Evolutionary conservation across 2,888 invertebrate species (phyloP).

Genomic region (Gastracanthus pulcherrimus): DNA sequence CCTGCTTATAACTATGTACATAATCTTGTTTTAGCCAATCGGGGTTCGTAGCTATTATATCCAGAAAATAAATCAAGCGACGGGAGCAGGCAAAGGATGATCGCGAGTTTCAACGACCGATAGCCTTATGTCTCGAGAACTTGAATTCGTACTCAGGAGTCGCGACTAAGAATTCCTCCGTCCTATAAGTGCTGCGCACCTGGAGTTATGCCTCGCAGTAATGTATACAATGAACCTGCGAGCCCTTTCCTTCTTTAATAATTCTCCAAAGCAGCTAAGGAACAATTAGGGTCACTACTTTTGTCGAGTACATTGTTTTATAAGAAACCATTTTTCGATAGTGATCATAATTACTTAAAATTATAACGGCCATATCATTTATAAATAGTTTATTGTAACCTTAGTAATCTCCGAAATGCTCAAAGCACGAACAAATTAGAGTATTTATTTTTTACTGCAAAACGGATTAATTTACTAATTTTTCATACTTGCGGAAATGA

Average conservation of each 20-base stretch:
- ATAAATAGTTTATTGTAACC: too few relatives aligned
- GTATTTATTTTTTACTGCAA: too few relatives aligned
- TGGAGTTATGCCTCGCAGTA: neutral
- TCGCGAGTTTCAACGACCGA: constrained; percentile 12
- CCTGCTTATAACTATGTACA: neutral
- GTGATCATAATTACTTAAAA: too few relatives aligned
- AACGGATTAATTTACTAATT: too few relatives aligned
- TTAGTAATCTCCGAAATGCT: too few relatives aligned
- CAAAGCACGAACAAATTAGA: too few relatives aligned
- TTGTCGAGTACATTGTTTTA: too few relatives aligned
- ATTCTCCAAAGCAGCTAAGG: too few relatives aligned
- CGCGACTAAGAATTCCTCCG: neutral
- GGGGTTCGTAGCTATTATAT: neutral
- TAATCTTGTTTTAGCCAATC: neutral
- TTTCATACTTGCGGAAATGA: too few relatives aligned
- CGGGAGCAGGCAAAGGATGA: neutral
- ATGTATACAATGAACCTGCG: neutral
- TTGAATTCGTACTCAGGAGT: neutral
- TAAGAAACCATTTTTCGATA: too few relatives aligned
- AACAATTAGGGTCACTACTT: too few relatives aligned
- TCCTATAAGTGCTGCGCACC: neutral
- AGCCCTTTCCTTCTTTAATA: constrained; percentile 8
- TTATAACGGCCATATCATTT: too few relatives aligned
- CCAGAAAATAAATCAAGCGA: constrained; percentile 9
- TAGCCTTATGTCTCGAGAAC: constrained; percentile 2